A percentile compares a stretch with the other conserved stretches of the same genome.
Evolutionary conservation across 2,888 invertebrate genomes (phyloP).

Genomic region (Hydraecia micacea): DNA sequence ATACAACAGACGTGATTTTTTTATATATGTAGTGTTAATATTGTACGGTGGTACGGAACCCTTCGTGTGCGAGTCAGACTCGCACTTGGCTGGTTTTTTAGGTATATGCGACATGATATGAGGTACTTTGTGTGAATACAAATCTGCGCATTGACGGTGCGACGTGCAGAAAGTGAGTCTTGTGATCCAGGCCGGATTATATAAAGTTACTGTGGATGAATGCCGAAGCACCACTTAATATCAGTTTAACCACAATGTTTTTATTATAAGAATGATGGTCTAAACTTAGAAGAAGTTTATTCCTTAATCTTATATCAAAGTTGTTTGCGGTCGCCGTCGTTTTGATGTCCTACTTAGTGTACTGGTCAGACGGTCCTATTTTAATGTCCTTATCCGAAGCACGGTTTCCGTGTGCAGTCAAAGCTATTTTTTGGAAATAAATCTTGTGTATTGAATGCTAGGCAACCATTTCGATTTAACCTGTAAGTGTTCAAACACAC

Average conservation of each 20-base stretch:
- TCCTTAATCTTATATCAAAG: not conserved
- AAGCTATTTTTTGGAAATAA: not conserved
- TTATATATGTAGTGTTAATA: too few species aligned
- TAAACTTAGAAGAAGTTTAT: not conserved
- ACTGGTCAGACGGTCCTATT: not conserved
- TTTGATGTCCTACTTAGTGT: not conserved
- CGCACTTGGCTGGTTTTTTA: too few species aligned
- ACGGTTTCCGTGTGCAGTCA: not conserved
- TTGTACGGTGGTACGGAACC: too few species aligned
- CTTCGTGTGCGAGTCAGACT: too few species aligned
- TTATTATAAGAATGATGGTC: not conserved
- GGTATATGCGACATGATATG: not conserved
- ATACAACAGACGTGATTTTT: too few species aligned
- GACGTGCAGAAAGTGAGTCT: slow-evolving; percentile 35
- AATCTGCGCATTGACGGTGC: slow-evolving; percentile 33
- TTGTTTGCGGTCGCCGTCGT: slow-evolving; percentile 1
- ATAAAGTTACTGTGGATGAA: slow-evolving; percentile 42
- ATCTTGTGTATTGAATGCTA: not conserved
- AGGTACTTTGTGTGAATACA: slow-evolving; percentile 38
- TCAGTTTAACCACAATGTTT: slow-evolving; percentile 27
- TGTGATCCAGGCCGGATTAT: slow-evolving; percentile 26
- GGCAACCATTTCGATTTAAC: not conserved
- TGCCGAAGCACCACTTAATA: slow-evolving; percentile 50
- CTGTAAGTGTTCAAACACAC: not conserved
- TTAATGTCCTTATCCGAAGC: not conserved